These are phyloP conservation scores for Tetanocera ferruginea DNA, from an alignment of 2,888 invertebrate genomes.

Conservation along the genomic window DNA sequence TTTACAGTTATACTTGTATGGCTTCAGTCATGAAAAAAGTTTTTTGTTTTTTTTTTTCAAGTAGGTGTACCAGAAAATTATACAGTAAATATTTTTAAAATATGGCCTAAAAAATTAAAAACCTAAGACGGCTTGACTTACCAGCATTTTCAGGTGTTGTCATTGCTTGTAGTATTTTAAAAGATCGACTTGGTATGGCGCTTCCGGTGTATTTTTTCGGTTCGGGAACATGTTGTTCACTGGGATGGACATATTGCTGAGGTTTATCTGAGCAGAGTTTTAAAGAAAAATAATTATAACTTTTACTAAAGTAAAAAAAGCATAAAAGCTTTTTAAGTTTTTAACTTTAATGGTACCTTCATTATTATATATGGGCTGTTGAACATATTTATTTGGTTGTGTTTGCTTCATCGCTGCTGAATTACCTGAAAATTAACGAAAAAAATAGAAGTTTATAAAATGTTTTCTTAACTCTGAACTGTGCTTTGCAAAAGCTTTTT, in stretches of 20 bases:
- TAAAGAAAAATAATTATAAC: neutral
- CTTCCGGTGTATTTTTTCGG: slow-evolving; percentile 82
- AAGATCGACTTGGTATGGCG: slow-evolving; percentile 85
- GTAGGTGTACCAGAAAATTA: neutral
- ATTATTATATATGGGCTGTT: slow-evolving; percentile 58
- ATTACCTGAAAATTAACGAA: slow-evolving; percentile 59
- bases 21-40: neutral
- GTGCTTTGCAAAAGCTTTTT: no score
- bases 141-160: slow-evolving; percentile 78
- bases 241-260: slow-evolving; percentile 74
- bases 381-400: slow-evolving; percentile 62
- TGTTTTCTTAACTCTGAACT: neutral
- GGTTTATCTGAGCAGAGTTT: slow-evolving; percentile 56
- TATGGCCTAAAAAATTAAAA: neutral
- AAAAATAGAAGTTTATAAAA: neutral
- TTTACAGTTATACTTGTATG: no score
- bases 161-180: slow-evolving; percentile 85
- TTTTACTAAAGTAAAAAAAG: neutral
- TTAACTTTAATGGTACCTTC: slow-evolving; percentile 51
- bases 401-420: slow-evolving; percentile 45
- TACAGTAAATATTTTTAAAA: neutral
- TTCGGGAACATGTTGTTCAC: slow-evolving; percentile 78
- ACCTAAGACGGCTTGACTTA: slow-evolving; percentile 66
- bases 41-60: no score
- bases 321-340: neutral